phyloP scores from a whole-genome alignment of 2,888 invertebrate species.

The Rhabditoides inermis region DNA sequence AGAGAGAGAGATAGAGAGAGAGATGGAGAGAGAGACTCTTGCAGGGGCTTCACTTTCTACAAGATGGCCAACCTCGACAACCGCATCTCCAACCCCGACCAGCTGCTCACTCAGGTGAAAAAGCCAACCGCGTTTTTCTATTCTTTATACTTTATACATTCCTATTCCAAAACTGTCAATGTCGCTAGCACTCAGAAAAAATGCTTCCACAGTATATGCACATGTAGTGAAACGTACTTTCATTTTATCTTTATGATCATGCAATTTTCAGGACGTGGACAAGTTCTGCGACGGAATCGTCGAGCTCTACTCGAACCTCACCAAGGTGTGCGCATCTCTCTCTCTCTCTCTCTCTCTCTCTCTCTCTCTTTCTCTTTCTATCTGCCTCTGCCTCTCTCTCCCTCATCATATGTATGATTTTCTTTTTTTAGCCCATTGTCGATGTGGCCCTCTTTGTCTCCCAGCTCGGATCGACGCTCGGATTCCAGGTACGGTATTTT shows the following conservation, averaged over 20 bases:
- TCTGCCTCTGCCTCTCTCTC: too few species aligned
- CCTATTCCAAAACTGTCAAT: not conserved
- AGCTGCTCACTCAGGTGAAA: conserved; percentile 87
- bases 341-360: not conserved
- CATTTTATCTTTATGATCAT: conserved; percentile 60
- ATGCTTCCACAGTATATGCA: too few species aligned
- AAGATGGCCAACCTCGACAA: conserved; percentile 83
- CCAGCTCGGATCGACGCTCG: conserved; percentile 75
- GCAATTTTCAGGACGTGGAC: conserved; percentile 89
- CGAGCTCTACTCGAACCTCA: conserved; percentile 88
- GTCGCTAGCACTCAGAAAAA: not conserved
- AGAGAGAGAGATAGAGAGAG: too few species aligned
- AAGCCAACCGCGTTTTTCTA: too few species aligned
- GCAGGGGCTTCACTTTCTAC: conserved; percentile 65
- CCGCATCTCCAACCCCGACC: conserved; percentile 88
- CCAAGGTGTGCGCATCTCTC: conserved; percentile 61
- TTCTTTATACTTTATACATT: not conserved
- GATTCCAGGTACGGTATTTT: too few species aligned
- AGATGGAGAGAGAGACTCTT: too few species aligned
- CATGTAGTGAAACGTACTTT: not conserved
- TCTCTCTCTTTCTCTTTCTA: not conserved
- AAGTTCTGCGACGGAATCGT: conserved; percentile 91
- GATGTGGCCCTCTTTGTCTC: conserved; percentile 90
- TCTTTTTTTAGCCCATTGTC: conserved; percentile 65
- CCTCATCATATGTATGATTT: too few species aligned